These are phyloP conservation scores for Herminia tarsipennalis DNA, from an alignment of 2,888 invertebrate species.

Conservation along the genomic window DNA sequence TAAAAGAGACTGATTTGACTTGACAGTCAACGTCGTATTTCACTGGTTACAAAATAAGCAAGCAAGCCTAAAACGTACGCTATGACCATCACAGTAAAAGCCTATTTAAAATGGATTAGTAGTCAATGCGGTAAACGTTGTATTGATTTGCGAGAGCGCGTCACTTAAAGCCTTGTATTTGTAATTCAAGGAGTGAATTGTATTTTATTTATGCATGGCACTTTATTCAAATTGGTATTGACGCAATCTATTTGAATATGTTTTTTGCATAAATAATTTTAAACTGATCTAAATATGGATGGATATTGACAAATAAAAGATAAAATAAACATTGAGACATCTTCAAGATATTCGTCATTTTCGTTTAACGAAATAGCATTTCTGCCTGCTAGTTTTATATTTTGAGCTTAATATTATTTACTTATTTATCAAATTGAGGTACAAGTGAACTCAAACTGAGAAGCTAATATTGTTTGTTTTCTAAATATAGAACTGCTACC, in stretches of 20 bases:
- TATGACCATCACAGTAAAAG: constrained; percentile 24
- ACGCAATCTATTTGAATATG: constrained; percentile 1
- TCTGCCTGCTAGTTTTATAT: no score
- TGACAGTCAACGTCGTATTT: no score
- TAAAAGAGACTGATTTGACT: no score
- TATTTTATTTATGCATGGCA: constrained; percentile 8
- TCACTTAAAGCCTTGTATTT: constrained; percentile 3
- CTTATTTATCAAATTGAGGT: no score
- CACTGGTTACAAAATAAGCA: not conserved
- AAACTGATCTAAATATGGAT: not conserved
- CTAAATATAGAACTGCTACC: no score
- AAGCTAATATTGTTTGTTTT: no score
- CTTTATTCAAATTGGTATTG: constrained; percentile 5
- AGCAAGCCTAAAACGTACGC: not conserved
- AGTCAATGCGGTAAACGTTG: constrained; percentile 9
- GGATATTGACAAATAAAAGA: not conserved
- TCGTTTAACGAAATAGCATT: no score
- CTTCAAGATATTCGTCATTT: no score
- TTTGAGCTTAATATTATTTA: no score
- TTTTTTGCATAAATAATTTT: not conserved
- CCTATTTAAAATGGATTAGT: constrained; percentile 15
- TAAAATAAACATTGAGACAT: no score
- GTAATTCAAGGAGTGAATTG: constrained; percentile 7
- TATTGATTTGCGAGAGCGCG: constrained; percentile 11
- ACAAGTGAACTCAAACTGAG: no score